phyloP scores from a whole-genome alignment of 1,140 invertebrate species.

The Drosophila subobscura region DNA sequence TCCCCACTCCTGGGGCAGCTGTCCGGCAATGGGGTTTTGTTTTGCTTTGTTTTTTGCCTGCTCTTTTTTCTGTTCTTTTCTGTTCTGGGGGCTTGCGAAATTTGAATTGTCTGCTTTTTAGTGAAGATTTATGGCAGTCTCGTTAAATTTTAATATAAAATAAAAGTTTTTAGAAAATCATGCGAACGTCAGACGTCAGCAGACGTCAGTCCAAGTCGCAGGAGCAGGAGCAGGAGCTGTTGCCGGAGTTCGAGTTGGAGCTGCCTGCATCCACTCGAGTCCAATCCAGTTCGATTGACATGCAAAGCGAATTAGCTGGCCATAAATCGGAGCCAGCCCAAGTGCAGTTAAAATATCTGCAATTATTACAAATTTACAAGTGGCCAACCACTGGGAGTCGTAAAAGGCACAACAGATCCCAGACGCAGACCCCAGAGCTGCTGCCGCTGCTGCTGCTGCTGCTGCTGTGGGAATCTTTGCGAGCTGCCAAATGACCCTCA shows the following conservation, averaged over 20 bases:
- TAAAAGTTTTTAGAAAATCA: constrained; percentile 76
- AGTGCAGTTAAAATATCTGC: constrained; percentile 40
- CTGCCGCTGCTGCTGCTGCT: too few relatives aligned
- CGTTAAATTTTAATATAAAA: constrained; percentile 83
- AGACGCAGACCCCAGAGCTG: neutral
- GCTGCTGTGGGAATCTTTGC: too few relatives aligned
- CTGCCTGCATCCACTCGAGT: neutral
- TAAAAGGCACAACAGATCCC: constrained; percentile 25
- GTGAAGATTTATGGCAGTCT: constrained; percentile 80
- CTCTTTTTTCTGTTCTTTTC: constrained; percentile 11
- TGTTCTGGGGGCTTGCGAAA: constrained; percentile 52
- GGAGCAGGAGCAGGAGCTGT: neutral
- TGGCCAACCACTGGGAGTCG: constrained; percentile 26
- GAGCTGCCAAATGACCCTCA: too few relatives aligned
- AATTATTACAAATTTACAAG: constrained; percentile 69
- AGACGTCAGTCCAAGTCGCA: neutral
- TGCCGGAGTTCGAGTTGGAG: too few relatives aligned
- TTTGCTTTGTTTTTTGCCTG: constrained; percentile 24
- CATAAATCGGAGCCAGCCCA: constrained; percentile 54
- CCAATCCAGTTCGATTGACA: constrained; percentile 57
- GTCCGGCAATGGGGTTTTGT: neutral
- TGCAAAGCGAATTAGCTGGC: constrained; percentile 75
- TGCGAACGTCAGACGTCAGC: constrained; percentile 22
- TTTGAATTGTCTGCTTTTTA: constrained; percentile 83
- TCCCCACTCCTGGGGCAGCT: constrained; percentile 2